Base-by-base conservation (phyloP, 2,113 vertebrate species). In the Boulengeromyrus knoepffleri region DNA sequence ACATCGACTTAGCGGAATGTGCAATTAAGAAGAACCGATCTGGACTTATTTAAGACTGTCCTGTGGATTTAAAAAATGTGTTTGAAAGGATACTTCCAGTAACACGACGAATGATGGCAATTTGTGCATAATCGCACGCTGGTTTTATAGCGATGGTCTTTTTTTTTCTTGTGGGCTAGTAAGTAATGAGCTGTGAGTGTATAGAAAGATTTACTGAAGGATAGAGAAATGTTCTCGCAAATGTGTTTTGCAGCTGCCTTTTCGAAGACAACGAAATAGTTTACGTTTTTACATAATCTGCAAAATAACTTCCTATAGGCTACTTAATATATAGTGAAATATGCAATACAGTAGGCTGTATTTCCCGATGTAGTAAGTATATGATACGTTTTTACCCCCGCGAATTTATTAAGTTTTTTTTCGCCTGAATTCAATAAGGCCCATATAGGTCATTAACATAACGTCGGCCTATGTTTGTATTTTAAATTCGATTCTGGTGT, bases 1-100 rank as follows among this genome's bases (percentile, higher is more conserved):
- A 39, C 36, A 39, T 36, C 50, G 92, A 94, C 93, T 93, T 95
- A 95, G 93, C 94, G 95, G 95, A 95, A 95, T 95, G 95, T 95
- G 94, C 93, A 93, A 95, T 93, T 95, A 95, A 92, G 91, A 56
- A 74, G 19, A 90, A n/a, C 49, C 47, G 56, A 85, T 10, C 66
- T 31, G 52, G 49, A 83, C 17, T 27, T 49, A 58, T 42, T 62
- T 85, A n/a, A 50, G 80, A 46, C 45, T 39, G 27, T 52, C 77
- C 27, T 52, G 88, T 74, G 87, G 86, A 70, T 85, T 91, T 86
- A 50, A 84, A 80, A 36, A 39, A 15, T 62, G 85, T 42, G 49
- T 70, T 70, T 77, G 27, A 47, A 49, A 66, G 36, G 24, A n/a
- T 62, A 15, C 47, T 66, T 84, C 89, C 62, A 52, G 17, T 88